Base-by-base conservation (phyloP, 2,797 vertebrate species). In the Phyllotis vaccarum region DNA sequence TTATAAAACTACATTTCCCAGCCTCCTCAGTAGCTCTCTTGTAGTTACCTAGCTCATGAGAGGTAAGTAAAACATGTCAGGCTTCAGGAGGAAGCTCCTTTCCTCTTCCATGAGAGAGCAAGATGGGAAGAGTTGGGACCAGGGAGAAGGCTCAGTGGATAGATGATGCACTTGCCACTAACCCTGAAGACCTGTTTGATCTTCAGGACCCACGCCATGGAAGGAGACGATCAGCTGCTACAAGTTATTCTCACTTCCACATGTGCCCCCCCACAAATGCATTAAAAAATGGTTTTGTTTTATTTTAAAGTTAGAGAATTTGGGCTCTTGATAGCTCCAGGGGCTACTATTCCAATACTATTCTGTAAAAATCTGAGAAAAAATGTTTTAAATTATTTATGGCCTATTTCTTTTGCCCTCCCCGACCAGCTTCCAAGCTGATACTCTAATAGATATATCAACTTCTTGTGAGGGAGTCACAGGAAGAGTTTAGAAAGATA, bases 1-100 rank as follows among this genome's bases (percentile, higher is more conserved):
- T 54, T 68, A n/a, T 43, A 86, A 90, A 92, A 87, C 68, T 87
- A 70, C 52, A 82, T 70, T 91, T 91, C 76, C 87, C 54, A 87
- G 68, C n/a, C 13, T 34, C 75, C 68, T 46, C 80, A 81, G 43
- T 11, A 27, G n/a, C 43, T 94, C 37, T 43, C 7, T 70, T 60
- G 14, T 54, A n/a, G 14, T 62, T 52, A 90, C 54, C 54, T 91
- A 34, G 54, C 78, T 88, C 72, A 66, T 76, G 31, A 70, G 52
- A 60, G n/a, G 52, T 75, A 13, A 21, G 6, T 17, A 80, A 11
- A 82, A 54, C n/a, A 66, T 75, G n/a, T 76, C 81, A 52, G 1
- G 21, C 49, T 85, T 72, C 31, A 31, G 37, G 31, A 54, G 16
- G n/a, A 76, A 49, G 12, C 16, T 34, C 68, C 31, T 89, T 80